Base-by-base conservation (phyloP, 1,140 invertebrate species). In the Diplogasteroides magnus region DNA sequence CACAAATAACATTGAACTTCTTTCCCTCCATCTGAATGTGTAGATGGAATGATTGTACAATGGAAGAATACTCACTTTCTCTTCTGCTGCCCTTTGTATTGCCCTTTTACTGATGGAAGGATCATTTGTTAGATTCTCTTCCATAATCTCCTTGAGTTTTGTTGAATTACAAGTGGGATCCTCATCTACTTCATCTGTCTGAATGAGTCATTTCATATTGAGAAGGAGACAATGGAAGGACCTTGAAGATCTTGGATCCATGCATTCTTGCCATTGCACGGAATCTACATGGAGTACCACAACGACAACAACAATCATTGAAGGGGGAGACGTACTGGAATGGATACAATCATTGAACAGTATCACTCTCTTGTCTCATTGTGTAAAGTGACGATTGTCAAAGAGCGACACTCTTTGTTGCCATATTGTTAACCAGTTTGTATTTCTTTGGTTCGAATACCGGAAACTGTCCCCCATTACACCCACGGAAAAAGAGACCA, bases 21-120 rank as follows among this genome's bases (percentile, higher is more conserved):
- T n/a, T 83, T 13, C 75, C 69, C 55, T 79, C 79, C 37, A 48
- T 11, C 37, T 48, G 19, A 6, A 48, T n/a, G n/a, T n/a, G n/a
- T n/a, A n/a, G n/a, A 48, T 11, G 37, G 37, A 19, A 48, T 11
- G 37, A 48, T 48, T 48, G 37, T 48, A 48, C 19, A 11, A 19
- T 48, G 37, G 6, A 48, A 6, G 6, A 48, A 11, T 11, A 11
- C 37, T 6, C 37, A 82, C 74, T 57, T 82, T 83, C 66, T 83
- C 77, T 67, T 82, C 80, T n/a, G 79, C 80, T 23, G 81, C 81
- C 65, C 70, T 74, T 73, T 82, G 81, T 48, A 82, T 82, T 2
- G 81, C 80, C 15, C 80, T 68, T 57, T 81, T 81, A 15, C 77
- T 77, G 55, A 74, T 77, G 6, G 80, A 68, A 27, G 79, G 78